A percentile compares a stretch with the other conserved stretches of the same genome.
Conservation (phyloP, 2,888 invertebrate species). For the Acleris sparsana region DNA sequence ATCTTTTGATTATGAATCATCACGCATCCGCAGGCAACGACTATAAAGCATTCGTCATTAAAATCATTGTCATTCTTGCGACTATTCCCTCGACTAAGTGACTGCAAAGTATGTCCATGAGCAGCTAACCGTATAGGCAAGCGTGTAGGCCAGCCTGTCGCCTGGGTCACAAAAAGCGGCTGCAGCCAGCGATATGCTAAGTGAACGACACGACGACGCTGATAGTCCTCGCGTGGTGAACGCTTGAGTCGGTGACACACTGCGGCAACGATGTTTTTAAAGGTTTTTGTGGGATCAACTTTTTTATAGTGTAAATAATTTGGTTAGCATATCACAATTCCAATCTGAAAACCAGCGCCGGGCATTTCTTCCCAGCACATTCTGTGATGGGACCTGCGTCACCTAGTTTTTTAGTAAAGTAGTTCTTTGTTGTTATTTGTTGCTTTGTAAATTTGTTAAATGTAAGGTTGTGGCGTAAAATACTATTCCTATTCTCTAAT, state of each 20-base stretch:
- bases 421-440: too few relatives aligned
- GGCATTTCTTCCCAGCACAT: too few relatives aligned
- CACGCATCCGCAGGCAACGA: too few relatives aligned
- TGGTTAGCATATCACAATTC: too few relatives aligned
- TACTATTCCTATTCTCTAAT: too few relatives aligned
- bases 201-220: constrained; percentile 65
- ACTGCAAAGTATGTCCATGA: constrained; percentile 41
- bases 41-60: not conserved
- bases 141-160: constrained; percentile 59
- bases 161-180: constrained; percentile 70
- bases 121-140: constrained; percentile 50
- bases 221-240: constrained; percentile 71
- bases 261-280: constrained; percentile 18
- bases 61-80: not conserved
- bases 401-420: too few relatives aligned
- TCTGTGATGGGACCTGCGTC: too few relatives aligned
- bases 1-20: too few relatives aligned
- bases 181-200: constrained; percentile 74
- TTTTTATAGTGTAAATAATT: not conserved
- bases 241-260: constrained; percentile 50
- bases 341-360: too few relatives aligned
- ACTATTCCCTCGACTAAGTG: not conserved
- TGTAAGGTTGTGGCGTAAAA: too few relatives aligned
- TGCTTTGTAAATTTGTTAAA: too few relatives aligned
- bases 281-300: not conserved